Base-by-base conservation (phyloP, 1,140 invertebrate genomes). In the Drosophila tristis region DNA sequence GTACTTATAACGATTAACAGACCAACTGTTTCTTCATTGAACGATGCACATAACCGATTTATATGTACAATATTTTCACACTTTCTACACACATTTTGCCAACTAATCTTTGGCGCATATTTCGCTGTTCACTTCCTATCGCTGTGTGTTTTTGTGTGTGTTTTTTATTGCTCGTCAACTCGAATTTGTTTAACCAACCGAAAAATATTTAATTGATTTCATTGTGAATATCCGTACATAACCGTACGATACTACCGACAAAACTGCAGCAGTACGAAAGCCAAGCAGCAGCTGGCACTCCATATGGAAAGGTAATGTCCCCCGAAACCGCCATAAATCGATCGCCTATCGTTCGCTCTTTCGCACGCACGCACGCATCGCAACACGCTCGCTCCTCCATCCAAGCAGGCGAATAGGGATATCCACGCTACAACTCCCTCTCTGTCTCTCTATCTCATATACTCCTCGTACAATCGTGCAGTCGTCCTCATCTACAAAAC, bases 331-430 rank as follows among this genome's bases (percentile, higher is more conserved):
- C 23, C 44, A 39, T 39, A 62, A 20, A 59, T 56, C 49, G 42
- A 70, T 65, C 71, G 55, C 48, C 48, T 48, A 65, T 67, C 70
- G 54, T 55, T 68, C 72, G 66, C 15, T 68, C 67, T 48, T 45
- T 65, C 58, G 51, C 39, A 53, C 49, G 62, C 56, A 59, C 70
- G 59, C 55, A 53, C 74, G 50, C 50, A 31, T 66, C 58, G 49
- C 29, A 39, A 39, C 35, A 45, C 45, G 55, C 49, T 39, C 62
- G 58, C 57, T 64, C 39, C 42, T 50, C 54, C 75, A 64, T 61
- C 62, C 47, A 61, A 78, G 75, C 74, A 65, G 89, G 90, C 90
- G 90, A 91, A 85, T 85, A 91, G 90, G 86, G 90, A 90, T 67
- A 80, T 70, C 74, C 73, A 78, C 56, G 74, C 71, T 82, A 85